Base-by-base conservation (phyloP, 1,140 invertebrate species). In the Ectropis grisescens region DNA sequence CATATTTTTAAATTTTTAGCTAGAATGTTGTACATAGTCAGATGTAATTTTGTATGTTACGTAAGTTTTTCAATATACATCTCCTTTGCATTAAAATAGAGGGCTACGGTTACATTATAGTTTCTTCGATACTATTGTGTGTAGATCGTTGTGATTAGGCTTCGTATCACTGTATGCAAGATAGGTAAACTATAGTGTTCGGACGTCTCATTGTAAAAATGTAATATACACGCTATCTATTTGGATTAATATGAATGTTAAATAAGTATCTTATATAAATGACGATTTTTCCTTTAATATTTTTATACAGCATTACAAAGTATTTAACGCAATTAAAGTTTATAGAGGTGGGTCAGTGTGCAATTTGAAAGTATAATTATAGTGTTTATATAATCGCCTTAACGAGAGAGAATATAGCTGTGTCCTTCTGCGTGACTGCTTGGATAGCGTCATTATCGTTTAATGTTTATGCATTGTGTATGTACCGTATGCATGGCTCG, bases 301-400 rank as follows among this genome's bases (percentile, higher is more conserved):
- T 78, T 80, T 80, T 78, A 76, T 80, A 80, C 75, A 76, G 70
- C 71, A 75, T 80, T 67, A 75, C 65, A 69, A 59, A 42, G 70
- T 79, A 79, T 74, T 66, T 72, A 76, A 65, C 70, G 75, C 75
- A 80, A 80, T 80, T 76, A 76, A 76, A 80, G 69, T 80, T 76
- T 76, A 76, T 74, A 75, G 75, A 75, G 70, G 67, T 78, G 71
- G 68, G 60, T 78, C 70, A 65, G 70, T 74, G 72, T 75, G 75
- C 70, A 71, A 75, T 71, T 72, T 71, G 61, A 50, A 35, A 29
- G 33, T 33, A 37, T 28, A 33, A 65, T n/a, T n/a, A 69, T 74
- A 76, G 64, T 70, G 43, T 79, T 61, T 62, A 72, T 75, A 69
- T 71, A 71, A 76, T 80, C 75, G 75, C 75, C 75, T 80, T 80